Percentiles rank a stretch among this genome's conserved stretches.
phyloP scores from a whole-genome alignment of 1,140 invertebrate genomes.

The Drosophila mauritiana region DNA sequence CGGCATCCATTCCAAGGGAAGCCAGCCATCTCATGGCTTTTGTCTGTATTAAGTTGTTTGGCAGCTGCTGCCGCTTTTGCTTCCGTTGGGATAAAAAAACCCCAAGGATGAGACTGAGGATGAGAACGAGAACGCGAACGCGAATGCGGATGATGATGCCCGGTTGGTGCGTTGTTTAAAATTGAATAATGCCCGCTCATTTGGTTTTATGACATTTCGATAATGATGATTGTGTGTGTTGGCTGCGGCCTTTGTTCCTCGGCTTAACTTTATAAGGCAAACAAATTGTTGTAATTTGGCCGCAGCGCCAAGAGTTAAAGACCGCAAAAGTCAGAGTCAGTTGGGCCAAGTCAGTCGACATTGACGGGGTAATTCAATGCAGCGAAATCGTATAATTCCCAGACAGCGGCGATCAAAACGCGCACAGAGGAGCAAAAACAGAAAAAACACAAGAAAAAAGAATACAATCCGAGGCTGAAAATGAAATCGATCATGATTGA shows the following conservation, averaged over 20 bases:
- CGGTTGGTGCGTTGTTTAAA: conserved; percentile 66
- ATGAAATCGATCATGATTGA: conserved; percentile 83
- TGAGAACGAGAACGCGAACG: background rate
- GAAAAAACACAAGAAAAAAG: conserved; percentile 17
- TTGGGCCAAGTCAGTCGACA: conserved; percentile 31
- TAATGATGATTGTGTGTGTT: conserved; percentile 76
- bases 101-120: conserved; percentile 17
- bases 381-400: conserved; percentile 78
- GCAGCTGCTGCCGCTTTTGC: conserved; percentile 65
- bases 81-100: conserved; percentile 37
- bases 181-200: conserved; percentile 81
- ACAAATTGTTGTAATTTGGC: conserved; percentile 78
- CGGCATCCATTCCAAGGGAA: conserved; percentile 20
- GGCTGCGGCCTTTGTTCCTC: conserved; percentile 63
- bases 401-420: conserved; percentile 71
- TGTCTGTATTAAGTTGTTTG: conserved; percentile 81
- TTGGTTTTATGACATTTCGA: conserved; percentile 83
- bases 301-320: conserved; percentile 37
- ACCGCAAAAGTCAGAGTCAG: conserved; percentile 44
- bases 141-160: conserved; percentile 35
- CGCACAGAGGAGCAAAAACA: conserved; percentile 4
- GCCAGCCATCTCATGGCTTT: conserved; percentile 39
- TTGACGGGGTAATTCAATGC: conserved; percentile 74
- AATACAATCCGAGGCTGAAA: conserved; percentile 44
- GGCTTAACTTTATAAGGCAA: conserved; percentile 79